Evolutionary conservation across 2,113 vertebrate genomes (phyloP), one percentile per base, ranked within the genome.

Genomic region (Gila orcuttii): DNA sequence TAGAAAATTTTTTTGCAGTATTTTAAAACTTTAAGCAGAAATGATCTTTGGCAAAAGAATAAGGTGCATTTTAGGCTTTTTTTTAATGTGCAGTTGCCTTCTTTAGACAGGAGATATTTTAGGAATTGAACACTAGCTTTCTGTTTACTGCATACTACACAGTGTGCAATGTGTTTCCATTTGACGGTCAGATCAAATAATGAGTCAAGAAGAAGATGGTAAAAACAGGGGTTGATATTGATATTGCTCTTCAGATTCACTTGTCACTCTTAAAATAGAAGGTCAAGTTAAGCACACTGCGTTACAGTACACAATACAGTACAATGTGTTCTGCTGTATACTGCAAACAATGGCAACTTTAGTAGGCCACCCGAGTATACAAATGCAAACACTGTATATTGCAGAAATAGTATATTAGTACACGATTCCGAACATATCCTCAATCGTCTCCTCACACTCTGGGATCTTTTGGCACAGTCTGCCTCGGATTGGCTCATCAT

Each of bases 401-500:
- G 2, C 66, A 39, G 19, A 52, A 64, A 55, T 36, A 78, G 28
- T 78, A 57, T 6, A 21, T 55, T 28, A 82, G 64, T 82, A 36
- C 60, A 45, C 2, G 4, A 55, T 55, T 82, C 25, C 17, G 25
- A 36, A 50, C 39, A 33, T 23, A 69, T 52, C 80, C 42, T 69
- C 17, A 68, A 68, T 33, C n/a, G 17, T 69, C 47, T 45, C 6
- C 59, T 66, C 60, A 19, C 60, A 12, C 55, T 42, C 66, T 73
- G 77, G 25, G 66, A 83, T 83, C 50, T 36, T 36, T 83, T 81
- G 52, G 50, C 45, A 45, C n/a, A 10, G 84, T 73, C 62, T 71
- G 45, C 47, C 60, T 52, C 42, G 57, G 66, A 17, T 84, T 80
- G 60, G 85, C 47, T 73, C 77, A 84, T 90, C 19, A 28, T 86